phyloP scores from a whole-genome alignment of 2,113 vertebrate species.

The Notiomystis cincta region DNA sequence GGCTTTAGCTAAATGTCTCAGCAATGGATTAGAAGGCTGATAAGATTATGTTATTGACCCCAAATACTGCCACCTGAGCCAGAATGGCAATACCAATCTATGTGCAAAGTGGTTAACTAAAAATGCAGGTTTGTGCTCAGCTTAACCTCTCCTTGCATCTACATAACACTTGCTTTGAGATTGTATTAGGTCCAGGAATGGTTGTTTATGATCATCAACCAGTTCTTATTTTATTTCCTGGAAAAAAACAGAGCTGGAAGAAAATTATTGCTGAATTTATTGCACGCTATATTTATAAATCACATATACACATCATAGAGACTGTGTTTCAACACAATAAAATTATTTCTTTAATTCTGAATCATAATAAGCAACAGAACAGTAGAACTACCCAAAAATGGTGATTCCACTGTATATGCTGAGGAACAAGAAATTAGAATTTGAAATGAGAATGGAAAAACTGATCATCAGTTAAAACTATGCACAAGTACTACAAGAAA shows the following conservation, averaged over 20 bases:
- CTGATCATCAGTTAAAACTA: neutral
- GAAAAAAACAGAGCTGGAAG: neutral
- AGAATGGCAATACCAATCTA: neutral
- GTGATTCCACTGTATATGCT: neutral
- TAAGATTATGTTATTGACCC: neutral
- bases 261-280: neutral
- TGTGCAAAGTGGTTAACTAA: neutral
- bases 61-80: neutral
- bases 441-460: neutral
- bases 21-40: neutral
- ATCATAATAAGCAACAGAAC: neutral
- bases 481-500: neutral
- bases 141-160: neutral
- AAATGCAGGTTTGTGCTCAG: neutral
- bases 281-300: neutral
- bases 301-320: neutral
- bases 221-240: neutral
- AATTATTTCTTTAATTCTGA: neutral
- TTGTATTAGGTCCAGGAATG: neutral
- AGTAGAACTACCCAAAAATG: neutral
- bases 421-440: neutral
- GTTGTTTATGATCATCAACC: neutral
- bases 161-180: neutral
- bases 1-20: neutral
- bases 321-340: neutral